These are phyloP conservation scores for Amyelois transitella DNA, from an alignment of 1,140 invertebrate genomes.

Conservation along the genomic window DNA sequence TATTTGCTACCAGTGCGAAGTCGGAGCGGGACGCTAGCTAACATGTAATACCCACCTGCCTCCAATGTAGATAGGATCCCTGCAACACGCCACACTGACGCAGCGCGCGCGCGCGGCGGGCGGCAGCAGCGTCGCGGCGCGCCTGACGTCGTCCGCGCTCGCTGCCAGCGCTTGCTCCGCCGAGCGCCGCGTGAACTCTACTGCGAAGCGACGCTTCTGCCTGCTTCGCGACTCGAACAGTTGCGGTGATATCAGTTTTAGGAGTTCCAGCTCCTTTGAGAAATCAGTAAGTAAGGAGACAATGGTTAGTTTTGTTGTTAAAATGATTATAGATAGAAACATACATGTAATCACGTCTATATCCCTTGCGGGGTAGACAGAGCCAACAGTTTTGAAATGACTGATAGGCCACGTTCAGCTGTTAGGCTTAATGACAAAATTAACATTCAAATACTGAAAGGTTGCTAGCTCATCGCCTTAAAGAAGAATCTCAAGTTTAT, in stretches of 20 bases:
- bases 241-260: slow-evolving; percentile 45
- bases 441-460: too few species aligned
- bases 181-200: slow-evolving; percentile 51
- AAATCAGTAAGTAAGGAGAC: too few species aligned
- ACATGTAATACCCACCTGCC: slow-evolving; percentile 58
- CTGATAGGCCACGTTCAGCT: too few species aligned
- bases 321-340: too few species aligned
- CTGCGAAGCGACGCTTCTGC: slow-evolving; percentile 43
- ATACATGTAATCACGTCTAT: too few species aligned
- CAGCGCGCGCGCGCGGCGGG: slow-evolving; percentile 20
- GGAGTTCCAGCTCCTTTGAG: slow-evolving; percentile 62
- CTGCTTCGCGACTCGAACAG: slow-evolving; percentile 40
- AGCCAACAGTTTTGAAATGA: too few species aligned
- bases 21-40: too few species aligned
- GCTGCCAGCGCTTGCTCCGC: slow-evolving; percentile 47
- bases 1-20: background rate
- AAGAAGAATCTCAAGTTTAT: too few species aligned
- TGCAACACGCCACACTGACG: slow-evolving; percentile 33
- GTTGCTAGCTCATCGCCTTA: too few species aligned
- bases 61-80: slow-evolving; percentile 37
- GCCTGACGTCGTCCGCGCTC: slow-evolving; percentile 7
- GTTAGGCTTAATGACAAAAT: too few species aligned
- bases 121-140: slow-evolving; percentile 13
- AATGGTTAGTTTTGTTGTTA: too few species aligned
- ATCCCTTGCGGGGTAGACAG: too few species aligned